These are phyloP conservation scores for Brenthis hecate DNA, from an alignment of 2,888 invertebrate genomes.

Conservation along the genomic window DNA sequence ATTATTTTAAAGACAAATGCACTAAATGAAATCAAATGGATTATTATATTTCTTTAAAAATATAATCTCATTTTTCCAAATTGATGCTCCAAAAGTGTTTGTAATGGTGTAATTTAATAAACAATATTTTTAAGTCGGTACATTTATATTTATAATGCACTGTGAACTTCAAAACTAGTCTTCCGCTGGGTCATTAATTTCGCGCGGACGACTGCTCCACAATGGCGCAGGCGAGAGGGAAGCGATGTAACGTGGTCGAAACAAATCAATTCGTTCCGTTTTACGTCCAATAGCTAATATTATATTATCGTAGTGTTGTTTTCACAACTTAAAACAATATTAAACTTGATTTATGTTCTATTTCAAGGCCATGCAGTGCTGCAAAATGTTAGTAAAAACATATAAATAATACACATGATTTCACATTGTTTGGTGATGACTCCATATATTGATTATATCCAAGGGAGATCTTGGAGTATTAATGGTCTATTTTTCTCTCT, in stretches of 20 bases:
- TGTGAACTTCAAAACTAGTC: constrained; percentile 13
- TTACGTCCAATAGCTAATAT: constrained; percentile 4
- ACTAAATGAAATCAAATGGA: too few relatives aligned
- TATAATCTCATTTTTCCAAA: neutral
- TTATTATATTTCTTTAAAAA: neutral
- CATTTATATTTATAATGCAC: constrained; percentile 14
- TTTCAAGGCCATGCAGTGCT: too few relatives aligned
- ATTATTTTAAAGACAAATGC: neutral
- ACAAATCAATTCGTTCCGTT: constrained; percentile 26
- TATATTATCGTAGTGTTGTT: too few relatives aligned
- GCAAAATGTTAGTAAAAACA: too few relatives aligned
- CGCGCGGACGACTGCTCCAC: constrained; percentile 25
- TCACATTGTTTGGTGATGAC: too few relatives aligned
- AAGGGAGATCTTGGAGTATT: too few relatives aligned
- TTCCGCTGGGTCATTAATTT: constrained; percentile 23
- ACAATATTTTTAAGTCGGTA: constrained; percentile 18
- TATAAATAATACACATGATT: too few relatives aligned
- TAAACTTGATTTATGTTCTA: too few relatives aligned
- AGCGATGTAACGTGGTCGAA: constrained; percentile 7
- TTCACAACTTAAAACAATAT: too few relatives aligned
- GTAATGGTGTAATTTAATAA: constrained; percentile 14
- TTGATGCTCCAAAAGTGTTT: neutral
- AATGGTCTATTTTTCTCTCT: too few relatives aligned
- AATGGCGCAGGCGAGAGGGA: constrained; percentile 10
- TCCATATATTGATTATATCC: too few relatives aligned